Base-by-base conservation (phyloP, 2,113 vertebrate species). In the Microtus oregoni region DNA sequence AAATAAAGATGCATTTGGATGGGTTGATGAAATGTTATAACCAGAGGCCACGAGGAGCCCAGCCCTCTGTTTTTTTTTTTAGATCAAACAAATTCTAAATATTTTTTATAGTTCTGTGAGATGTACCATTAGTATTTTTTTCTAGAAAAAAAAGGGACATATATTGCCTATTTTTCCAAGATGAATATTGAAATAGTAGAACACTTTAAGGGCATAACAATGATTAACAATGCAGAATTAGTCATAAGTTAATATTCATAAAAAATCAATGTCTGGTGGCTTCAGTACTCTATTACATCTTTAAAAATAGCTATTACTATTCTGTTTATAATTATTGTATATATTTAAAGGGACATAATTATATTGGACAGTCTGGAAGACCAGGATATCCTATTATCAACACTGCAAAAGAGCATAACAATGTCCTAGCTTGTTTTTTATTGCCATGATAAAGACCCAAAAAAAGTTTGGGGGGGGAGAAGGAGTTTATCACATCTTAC, bases 381-480 rank as follows among this genome's bases (percentile, higher is more conserved):
- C 35, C 58, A 83, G 11, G 9, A 7, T 61, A 63, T 38, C 7
- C 5, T 63, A 41, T 17, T 41, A 83, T 41, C 81, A 41, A 8
- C 22, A 17, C 7, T 38, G 38, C 11, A 83, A 83, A 28, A 26
- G 35, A 41, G 3, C 10, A 38, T 58, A 38, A 58, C 10, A 58
- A 20, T 79, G 30, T 55, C 32, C 35, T 55, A 52, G 35, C 6
- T 58, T 81, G 9, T 0, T 14, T n/a, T 58, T 22, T 58, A 26
- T 81, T 58, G 20, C 4, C 50, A 58, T 22, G 11, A 14, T n/a
- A 38, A 81, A 38, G 78, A n/a, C 11, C 20, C 11, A 13, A 35
- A 7, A 81, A 81, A n/a, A 24, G 10, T 12, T n/a, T 11, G 1
- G 2, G 2, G 2, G 2, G 17, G 19, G 17, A 58, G 17, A 52